Evolutionary conservation across 2,888 invertebrate species (phyloP), one percentile per base, ranked within the genome.

Genomic region (Ariolimax columbianus): DNA sequence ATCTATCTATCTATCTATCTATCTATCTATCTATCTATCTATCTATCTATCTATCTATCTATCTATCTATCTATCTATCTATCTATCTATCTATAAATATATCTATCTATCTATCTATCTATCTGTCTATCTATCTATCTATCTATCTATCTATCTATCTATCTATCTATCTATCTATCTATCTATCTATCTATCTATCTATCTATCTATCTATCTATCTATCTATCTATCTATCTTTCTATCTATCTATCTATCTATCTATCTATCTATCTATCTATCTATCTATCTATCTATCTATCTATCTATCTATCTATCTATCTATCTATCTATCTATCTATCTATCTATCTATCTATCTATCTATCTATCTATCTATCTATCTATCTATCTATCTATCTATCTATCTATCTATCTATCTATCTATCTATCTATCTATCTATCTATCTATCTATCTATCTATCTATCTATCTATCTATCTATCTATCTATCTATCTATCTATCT

Each of bases 391-490:
- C 26, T 66, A 66, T 66, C n/a, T 66, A 66, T 66, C n/a, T 66
- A 66, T 66, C n/a, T 66, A 66, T 66, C 26, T 66, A 33, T 40
- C 63, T 66, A 38, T 66, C 38, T 66, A 38, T 40, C 38, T 40
- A 9, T 66, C 63, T 79, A n/a, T 66, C 78, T 78, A 23, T 55
- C 78, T 55, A 33, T 33, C 33, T 55, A 33, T 33, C 75, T 75
- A n/a, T 40, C 40, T 43, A 38, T 23, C 40, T 75, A n/a, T 40
- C 75, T 40, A 66, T 26, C 66, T 66, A 36, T 43, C 40, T 66
- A 66, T 66, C 66, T 66, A 66, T 66, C 66, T 66, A 66, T 66
- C 66, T 66, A 66, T 66, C 66, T 66, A 66, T 66, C 66, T 66
- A 66, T 66, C 30, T 66, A 26, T 66, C 51, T 51, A 51, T 51